Evolutionary conservation across 2,888 invertebrate species (phyloP).

Genomic region (Tetropium fuscum): DNA sequence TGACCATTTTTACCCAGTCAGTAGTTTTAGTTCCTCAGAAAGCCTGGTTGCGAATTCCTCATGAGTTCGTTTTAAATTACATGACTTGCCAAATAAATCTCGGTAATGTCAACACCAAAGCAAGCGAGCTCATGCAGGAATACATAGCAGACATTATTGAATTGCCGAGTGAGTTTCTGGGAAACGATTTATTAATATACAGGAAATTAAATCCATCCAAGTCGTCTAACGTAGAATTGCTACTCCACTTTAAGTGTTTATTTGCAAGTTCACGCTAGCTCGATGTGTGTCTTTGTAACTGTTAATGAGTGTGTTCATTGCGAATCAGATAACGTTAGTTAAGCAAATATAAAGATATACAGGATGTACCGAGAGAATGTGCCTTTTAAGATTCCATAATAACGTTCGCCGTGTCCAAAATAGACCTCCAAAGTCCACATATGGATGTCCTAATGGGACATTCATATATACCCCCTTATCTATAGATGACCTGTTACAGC

Average conservation of each 20-base stretch:
- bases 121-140: constrained; percentile 15
- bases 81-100: constrained; percentile 36
- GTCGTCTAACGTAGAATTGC: constrained; percentile 2
- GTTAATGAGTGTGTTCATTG: constrained; percentile 9
- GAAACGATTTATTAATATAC: constrained; percentile 48
- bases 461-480: too few relatives aligned
- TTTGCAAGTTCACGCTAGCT: not conserved
- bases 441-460: too few relatives aligned
- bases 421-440: too few relatives aligned
- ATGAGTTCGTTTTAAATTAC: constrained; percentile 31
- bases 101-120: constrained; percentile 33
- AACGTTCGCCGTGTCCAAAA: too few relatives aligned
- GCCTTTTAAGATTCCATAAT: too few relatives aligned
- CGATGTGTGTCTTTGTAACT: not conserved
- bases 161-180: constrained; percentile 40
- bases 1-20: too few relatives aligned
- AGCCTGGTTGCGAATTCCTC: constrained; percentile 20
- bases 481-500: too few relatives aligned
- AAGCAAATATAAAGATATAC: not conserved
- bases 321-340: not conserved
- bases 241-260: constrained; percentile 9
- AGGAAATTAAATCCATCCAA: constrained; percentile 40
- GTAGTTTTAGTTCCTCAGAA: not conserved
- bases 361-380: not conserved
- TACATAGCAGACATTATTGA: constrained; percentile 36